Evolutionary conservation across 2,888 invertebrate species (phyloP), one percentile per base, ranked within the genome.

Genomic region (Xylota segnis): DNA sequence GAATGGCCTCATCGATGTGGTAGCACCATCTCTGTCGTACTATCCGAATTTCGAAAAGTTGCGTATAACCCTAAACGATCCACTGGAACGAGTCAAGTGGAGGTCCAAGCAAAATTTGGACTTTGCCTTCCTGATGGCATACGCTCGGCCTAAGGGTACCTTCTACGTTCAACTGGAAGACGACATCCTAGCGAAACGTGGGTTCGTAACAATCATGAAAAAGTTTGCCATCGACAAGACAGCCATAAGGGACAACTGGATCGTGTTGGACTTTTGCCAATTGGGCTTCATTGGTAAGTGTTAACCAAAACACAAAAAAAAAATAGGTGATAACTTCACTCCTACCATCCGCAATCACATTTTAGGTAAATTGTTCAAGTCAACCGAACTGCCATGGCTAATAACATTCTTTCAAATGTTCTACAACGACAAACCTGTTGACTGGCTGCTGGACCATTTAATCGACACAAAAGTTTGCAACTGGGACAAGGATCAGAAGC

Each of bases 131-230:
- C 93, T 99, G 12, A 99, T 99, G 98, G 96, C 98, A 76, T 98
- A 98, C 90, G 96, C 97, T 0, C 96, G 97, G 89, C 94, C 96
- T 0, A 96, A 96, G 90, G 98, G 96, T 45, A 95, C 95, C 0
- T 98, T 96, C 92, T 99, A 98, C 91, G 94, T 98, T 16, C 97
- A 98, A 94, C 93, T 99, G 7, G 98, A 99, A 92, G 98, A 99
- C 90, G 98, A 99, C 90, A 97, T 99, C 66, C 93, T 98, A 37
- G 96, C 98, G 0, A 97, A 97, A 90, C 94, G 95, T 0, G 95
- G 96, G 81, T 98, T 96, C 90, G 94, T 98, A 89, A 95, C 95
- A 68, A 96, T 96, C 75, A 97, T 97, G 96, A 96, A 96, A 91
- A 95, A 95, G 78, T 97, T 96, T 91, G 97, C 97, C 12, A 93